These are phyloP conservation scores for Ariolimax columbianus DNA, from an alignment of 2,888 invertebrate genomes.

Conservation along the genomic window DNA sequence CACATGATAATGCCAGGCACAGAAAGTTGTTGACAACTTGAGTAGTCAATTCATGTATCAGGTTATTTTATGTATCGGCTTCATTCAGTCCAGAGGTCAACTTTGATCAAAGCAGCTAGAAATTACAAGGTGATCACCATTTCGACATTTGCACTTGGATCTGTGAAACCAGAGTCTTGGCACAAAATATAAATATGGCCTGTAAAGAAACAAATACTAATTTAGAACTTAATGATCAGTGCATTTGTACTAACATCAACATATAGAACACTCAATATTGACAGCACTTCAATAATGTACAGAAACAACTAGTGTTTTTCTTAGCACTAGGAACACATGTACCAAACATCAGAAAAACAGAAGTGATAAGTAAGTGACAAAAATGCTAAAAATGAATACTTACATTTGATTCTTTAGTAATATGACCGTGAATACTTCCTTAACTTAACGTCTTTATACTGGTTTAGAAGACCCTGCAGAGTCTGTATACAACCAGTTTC, in stretches of 20 bases:
- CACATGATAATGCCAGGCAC: background rate
- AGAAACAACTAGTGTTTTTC: too few species aligned
- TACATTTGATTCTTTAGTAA: too few species aligned
- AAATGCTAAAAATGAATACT: too few species aligned
- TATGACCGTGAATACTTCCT: too few species aligned
- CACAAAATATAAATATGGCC: conserved; percentile 59
- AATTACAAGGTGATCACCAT: conserved; percentile 49
- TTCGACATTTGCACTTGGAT: conserved; percentile 61
- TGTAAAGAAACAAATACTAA: conserved; percentile 51
- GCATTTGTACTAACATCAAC: background rate
- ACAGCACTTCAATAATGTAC: too few species aligned
- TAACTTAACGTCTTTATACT: too few species aligned
- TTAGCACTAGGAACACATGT: too few species aligned
- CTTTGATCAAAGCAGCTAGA: background rate
- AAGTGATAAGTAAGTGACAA: too few species aligned
- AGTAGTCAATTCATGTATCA: background rate
- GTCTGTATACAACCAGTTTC: too few species aligned
- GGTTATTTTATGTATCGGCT: background rate
- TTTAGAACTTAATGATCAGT: background rate
- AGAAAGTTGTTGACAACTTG: background rate
- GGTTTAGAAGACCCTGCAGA: too few species aligned
- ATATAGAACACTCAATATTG: background rate
- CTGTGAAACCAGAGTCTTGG: conserved; percentile 59
- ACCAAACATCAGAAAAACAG: too few species aligned
- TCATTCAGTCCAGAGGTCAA: background rate